These are phyloP conservation scores for Saccostrea echinata DNA, from an alignment of 1,140 invertebrate genomes.

Conservation along the genomic window DNA sequence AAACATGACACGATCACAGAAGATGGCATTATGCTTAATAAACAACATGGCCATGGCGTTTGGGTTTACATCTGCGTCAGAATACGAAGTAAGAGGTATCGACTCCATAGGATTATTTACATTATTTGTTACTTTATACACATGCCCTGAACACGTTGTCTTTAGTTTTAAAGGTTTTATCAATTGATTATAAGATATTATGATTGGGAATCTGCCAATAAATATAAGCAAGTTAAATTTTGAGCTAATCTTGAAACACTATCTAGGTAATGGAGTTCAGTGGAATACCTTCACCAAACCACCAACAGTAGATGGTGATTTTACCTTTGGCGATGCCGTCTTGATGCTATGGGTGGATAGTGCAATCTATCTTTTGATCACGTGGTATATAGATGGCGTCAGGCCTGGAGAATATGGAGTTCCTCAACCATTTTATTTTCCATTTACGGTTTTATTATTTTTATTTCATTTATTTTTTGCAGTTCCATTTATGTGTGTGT, in stretches of 20 bases:
- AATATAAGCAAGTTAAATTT: too few relatives aligned
- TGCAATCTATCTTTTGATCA: conserved; percentile 78
- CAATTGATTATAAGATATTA: too few relatives aligned
- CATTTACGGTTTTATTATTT: conserved; percentile 75
- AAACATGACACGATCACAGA: conserved; percentile 61
- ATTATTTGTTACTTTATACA: too few relatives aligned
- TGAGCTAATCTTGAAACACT: background rate
- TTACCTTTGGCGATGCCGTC: conserved; percentile 78
- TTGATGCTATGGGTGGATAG: conserved; percentile 82
- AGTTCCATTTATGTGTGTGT: too few relatives aligned
- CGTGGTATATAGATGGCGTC: conserved; percentile 84
- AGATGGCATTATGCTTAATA: conserved; percentile 66
- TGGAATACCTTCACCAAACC: conserved; percentile 69
- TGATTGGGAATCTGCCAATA: too few relatives aligned
- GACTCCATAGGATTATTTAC: conserved; percentile 38
- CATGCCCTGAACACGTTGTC: too few relatives aligned
- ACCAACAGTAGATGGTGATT: conserved; percentile 72
- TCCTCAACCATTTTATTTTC: conserved; percentile 80
- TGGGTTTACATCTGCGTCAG: conserved; percentile 75
- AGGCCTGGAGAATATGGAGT: conserved; percentile 83
- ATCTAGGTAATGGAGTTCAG: conserved; percentile 68
- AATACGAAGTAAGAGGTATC: conserved; percentile 80
- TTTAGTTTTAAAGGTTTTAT: too few relatives aligned
- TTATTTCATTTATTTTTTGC: too few relatives aligned
- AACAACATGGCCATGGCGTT: conserved; percentile 75